phyloP scores from a whole-genome alignment of 2,888 invertebrate genomes.

The Fragum whitleyi region DNA sequence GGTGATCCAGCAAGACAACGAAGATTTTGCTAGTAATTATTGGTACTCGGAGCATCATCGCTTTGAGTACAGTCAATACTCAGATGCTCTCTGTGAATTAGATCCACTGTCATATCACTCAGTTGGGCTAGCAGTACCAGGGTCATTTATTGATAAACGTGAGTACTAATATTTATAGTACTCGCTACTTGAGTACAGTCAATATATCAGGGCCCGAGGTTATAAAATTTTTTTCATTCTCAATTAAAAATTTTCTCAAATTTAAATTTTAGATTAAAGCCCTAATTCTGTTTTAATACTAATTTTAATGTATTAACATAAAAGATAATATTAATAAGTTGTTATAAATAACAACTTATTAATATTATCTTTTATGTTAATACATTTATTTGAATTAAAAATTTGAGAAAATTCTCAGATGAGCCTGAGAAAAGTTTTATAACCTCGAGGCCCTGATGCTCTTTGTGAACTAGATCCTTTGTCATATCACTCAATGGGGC shows the following conservation, averaged over 20 bases:
- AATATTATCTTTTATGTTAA: too few species aligned
- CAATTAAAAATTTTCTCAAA: too few species aligned
- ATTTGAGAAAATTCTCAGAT: too few species aligned
- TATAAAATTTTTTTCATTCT: too few species aligned
- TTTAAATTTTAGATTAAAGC: too few species aligned
- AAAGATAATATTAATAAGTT: too few species aligned
- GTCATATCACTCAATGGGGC: conserved; percentile 82
- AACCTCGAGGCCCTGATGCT: conserved; percentile 76
- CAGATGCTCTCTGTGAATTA: conserved; percentile 74
- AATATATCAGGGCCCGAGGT: too few species aligned
- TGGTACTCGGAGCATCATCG: conserved; percentile 84
- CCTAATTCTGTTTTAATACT: too few species aligned
- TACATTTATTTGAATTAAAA: too few species aligned
- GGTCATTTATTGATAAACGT: conserved; percentile 80
- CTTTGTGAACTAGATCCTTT: conserved; percentile 79
- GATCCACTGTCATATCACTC: conserved; percentile 83
- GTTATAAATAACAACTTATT: too few species aligned
- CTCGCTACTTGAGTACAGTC: not conserved
- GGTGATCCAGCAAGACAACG: conserved; percentile 53
- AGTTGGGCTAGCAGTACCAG: conserved; percentile 83
- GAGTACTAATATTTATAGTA: conserved; percentile 27
- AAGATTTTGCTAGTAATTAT: conserved; percentile 75
- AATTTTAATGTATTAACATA: too few species aligned
- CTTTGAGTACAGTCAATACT: conserved; percentile 81
- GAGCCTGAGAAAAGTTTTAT: too few species aligned